Evolutionary conservation across 2,797 vertebrate species (phyloP), one percentile per base, ranked within the genome.

Genomic region (Rhadinocentrus ornatus): DNA sequence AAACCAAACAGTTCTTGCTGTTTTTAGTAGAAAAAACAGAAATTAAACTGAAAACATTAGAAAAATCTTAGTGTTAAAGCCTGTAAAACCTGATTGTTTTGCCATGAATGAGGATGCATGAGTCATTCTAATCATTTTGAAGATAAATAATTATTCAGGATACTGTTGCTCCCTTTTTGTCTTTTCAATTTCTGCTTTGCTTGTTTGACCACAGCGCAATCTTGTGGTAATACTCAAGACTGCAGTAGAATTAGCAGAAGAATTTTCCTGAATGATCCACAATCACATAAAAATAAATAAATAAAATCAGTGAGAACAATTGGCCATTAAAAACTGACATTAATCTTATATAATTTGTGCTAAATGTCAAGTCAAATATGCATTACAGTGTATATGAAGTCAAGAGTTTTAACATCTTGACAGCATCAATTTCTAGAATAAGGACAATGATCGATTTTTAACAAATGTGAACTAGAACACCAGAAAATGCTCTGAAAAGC

Each of bases 211-310:
- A 20, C 60, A 53, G n/a, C 12, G 20, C 73, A 0, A 62, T 24
- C 81, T 11, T 34, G 73, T 77, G 75, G 65, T 20, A 5, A 50
- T 0, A 0, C 4, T 26, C 3, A 37, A 15, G 8, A 78, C n/a
- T 63, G 46, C 69, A 57, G 53, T 1, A 35, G n/a, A n/a, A n/a
- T n/a, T n/a, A n/a, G n/a, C n/a, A 29, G 10, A 10, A 26, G 15
- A 34, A 12, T 35, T 22, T 41, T 37, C 22, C 20, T 52, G 48
- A 46, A 61, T 29, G 22, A 59, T 20, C 44, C 31, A 16, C n/a
- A 39, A 11, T 3, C 41, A 62, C 0, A 2, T 57, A 32, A 34
- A n/a, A 55, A 2, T 6, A 44, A 9, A 11, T 18, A 29, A 12
- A 56, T n/a, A 20, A 35, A 12, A 12, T 20, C 20, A 22, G 8